Evolutionary conservation across 2,113 vertebrate genomes (phyloP).

Genomic region (Phainopepla nitens): DNA sequence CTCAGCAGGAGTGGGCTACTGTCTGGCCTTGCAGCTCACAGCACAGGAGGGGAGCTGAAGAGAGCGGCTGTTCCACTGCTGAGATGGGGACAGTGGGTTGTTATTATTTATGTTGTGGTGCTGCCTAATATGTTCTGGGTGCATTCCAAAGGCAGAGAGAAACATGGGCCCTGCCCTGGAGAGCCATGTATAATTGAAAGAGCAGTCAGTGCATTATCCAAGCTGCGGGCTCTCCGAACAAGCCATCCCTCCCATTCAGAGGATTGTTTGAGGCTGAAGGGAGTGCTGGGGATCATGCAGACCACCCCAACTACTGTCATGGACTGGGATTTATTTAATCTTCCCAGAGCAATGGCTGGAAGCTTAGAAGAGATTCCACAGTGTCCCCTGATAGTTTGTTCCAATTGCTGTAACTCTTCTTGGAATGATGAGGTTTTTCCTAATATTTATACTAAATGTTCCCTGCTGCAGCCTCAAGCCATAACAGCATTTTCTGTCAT

Average conservation of each 20-base stretch:
- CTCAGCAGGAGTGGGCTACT: conserved; percentile 58
- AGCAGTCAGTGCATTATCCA: conserved; percentile 22
- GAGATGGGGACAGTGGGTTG: conserved; percentile 47
- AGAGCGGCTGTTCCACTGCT: not conserved
- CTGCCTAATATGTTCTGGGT: conserved; percentile 33
- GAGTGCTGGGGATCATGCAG: conserved; percentile 7
- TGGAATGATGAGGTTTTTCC: conserved; percentile 41
- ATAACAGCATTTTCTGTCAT: conserved; percentile 55
- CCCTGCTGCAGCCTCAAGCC: conserved; percentile 50
- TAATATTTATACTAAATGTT: conserved; percentile 59
- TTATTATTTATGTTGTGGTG: conserved; percentile 55
- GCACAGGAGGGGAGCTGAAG: conserved; percentile 15
- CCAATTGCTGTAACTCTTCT: conserved; percentile 50
- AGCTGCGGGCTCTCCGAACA: not conserved
- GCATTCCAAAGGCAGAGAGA: conserved; percentile 33
- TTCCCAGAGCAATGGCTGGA: not conserved
- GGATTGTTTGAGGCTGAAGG: conserved; percentile 28
- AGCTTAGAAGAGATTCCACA: conserved; percentile 40
- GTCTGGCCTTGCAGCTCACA: conserved; percentile 45
- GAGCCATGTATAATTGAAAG: conserved; percentile 6
- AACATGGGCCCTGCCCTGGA: not conserved
- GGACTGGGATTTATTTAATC: conserved; percentile 32
- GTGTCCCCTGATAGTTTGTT: conserved; percentile 44
- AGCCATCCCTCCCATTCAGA: conserved; percentile 30
- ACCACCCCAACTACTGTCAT: conserved; percentile 29